Base-by-base conservation (phyloP, 2,113 vertebrate genomes). In the Dipodomys merriami region DNA sequence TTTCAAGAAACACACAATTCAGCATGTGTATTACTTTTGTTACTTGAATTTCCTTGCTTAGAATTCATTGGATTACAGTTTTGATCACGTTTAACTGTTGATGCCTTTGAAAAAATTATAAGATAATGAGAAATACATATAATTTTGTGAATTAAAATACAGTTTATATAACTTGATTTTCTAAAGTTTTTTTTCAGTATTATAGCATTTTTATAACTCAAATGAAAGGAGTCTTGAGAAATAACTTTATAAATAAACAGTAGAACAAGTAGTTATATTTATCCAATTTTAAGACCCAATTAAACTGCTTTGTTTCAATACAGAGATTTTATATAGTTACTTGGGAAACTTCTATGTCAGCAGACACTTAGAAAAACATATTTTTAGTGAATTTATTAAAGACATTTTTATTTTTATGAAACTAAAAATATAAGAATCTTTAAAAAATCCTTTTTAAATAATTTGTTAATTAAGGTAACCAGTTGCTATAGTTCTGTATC, bases 41-140 rank as follows among this genome's bases (percentile, higher is more conserved):
- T 71, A 20, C 9, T 64, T 90, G 53, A 77, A 67, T 78, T 93
- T 18, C 22, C 53, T 92, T 88, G 39, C 27, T 91, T 67, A 92
- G 16, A 67, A 27, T 83, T 83, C 44, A 79, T 53, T 86, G 65
- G 23, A 74, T 79, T 18, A 35, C 72, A 29, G 53, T 18, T 57
- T 57, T 57, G 53, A 57, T 57, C 8, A 46, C 6, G 15, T 83
- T 87, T 64, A 73, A 46, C 16, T 84, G 73, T 86, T 90, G 83
- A 73, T 7, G 82, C 39, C 6, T 86, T 86, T 49, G 8, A 35
- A 71, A 60, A 65, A 39, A 16, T 49, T 77, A 77, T 71, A 81
- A 85, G 80, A 92, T 64, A 84, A 84, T 84, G 19, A 89, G 20
- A 73, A 76, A 5, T 60, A 67, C 57, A 13, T 60, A 9, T 76